Evolutionary conservation across 2,797 vertebrate genomes (phyloP), one percentile per base, ranked within the genome.

Genomic region (Betta splendens): DNA sequence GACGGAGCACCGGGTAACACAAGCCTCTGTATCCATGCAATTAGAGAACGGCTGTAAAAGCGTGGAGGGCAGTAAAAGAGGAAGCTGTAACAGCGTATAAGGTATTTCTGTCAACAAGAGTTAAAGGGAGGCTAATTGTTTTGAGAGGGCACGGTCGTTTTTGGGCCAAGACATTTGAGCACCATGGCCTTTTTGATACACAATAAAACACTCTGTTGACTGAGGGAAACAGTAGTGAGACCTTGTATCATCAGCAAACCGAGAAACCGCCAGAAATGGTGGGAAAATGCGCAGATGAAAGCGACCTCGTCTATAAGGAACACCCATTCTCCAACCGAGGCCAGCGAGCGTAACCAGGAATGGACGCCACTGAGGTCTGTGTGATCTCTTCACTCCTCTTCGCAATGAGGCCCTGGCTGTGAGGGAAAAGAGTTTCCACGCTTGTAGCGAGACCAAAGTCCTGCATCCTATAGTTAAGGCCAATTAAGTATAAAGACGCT

Each of bases 231-330:
- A 9, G 21, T 6, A 29, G 20, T 3, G 1, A 33, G 25, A 39
- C 33, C 46, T 9, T n/a, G 2, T 26, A 46, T n/a, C 32, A 47
- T 29, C 54, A 28, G 48, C 35, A 25, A 28, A 44, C n/a, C 15
- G 46, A 26, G 53, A 42, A 35, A 47, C 20, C n/a, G 57, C 31
- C 29, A 66, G 60, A 54, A 60, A 53, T 4, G 56, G 67, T 87
- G 84, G 85, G 85, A 87, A 85, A 83, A 74, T 80, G 26, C 13
- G 17, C 46, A 77, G 71, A 88, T 86, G 77, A 90, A 87, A 87
- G 79, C 49, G 56, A 83, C 80, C 85, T 83, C 87, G 75, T 81
- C 51, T 35, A 10, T 29, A 42, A 74, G 83, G 45, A 83, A 85
- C 85, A 76, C 84, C 85, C 85, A 75, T 49, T 53, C 75, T 77